Percentiles rank a stretch among this genome's conserved stretches.
These are phyloP conservation scores for Ephialtes manifestator DNA, from an alignment of 2,888 invertebrate species.

Conservation along the genomic window DNA sequence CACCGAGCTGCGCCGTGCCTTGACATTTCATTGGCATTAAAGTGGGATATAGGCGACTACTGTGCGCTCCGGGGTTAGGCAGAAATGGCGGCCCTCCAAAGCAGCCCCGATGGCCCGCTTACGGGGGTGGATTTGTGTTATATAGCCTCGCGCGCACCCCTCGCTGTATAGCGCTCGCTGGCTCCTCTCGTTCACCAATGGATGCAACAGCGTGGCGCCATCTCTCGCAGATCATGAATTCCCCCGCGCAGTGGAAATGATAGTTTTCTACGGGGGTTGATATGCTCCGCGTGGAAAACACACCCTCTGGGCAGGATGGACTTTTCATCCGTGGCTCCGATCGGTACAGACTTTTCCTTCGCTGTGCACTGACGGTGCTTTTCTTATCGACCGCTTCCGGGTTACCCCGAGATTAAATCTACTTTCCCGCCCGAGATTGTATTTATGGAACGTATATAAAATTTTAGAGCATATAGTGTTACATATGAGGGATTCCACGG, in stretches of 20 bases:
- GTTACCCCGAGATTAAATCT: neutral
- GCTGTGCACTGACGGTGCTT: slow-evolving; percentile 1
- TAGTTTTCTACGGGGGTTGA: slow-evolving; percentile 32
- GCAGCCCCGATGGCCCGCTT: slow-evolving; percentile 75
- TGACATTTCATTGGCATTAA: slow-evolving; percentile 83
- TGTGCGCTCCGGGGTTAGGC: slow-evolving; percentile 76
- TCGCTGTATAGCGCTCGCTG: slow-evolving; percentile 30
- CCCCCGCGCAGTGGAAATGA: slow-evolving; percentile 41
- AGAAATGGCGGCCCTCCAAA: slow-evolving; percentile 84
- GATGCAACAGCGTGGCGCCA: slow-evolving; percentile 53
- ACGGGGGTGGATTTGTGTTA: slow-evolving; percentile 74
- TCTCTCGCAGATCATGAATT: slow-evolving; percentile 31
- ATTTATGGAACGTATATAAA: no score
- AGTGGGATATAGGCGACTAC: slow-evolving; percentile 74
- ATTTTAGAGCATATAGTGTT: no score
- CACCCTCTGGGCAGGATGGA: slow-evolving; percentile 1
- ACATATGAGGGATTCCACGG: no score
- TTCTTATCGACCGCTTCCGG: slow-evolving; percentile 55
- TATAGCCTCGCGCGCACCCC: slow-evolving; percentile 52
- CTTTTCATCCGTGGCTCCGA: slow-evolving; percentile 31
- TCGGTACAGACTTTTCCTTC: slow-evolving; percentile 38
- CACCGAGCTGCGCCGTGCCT: slow-evolving; percentile 78
- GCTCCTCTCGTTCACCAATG: slow-evolving; percentile 12
- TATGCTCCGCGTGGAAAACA: neutral
- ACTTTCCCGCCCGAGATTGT: neutral